Evolutionary conservation across 2,888 invertebrate species (phyloP).

Genomic region (Brenthis ino): DNA sequence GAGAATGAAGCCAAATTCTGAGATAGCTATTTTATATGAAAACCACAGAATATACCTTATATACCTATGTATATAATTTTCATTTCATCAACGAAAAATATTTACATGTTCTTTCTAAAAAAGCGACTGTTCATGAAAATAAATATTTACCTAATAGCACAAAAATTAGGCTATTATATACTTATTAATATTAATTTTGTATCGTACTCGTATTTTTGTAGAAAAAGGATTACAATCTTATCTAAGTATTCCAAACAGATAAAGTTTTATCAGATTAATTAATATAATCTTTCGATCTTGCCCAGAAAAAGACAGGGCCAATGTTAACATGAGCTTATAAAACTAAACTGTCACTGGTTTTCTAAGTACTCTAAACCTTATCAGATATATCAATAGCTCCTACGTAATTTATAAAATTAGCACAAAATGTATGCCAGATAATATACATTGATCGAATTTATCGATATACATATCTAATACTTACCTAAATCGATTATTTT

Average conservation of each 20-base stretch:
- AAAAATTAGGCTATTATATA: too few relatives aligned
- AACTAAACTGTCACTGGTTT: not conserved
- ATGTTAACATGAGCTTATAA: constrained; percentile 3
- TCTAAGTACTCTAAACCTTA: constrained; percentile 2
- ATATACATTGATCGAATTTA: not conserved
- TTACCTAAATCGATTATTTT: too few relatives aligned
- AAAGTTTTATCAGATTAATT: constrained; percentile 26
- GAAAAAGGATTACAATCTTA: constrained; percentile 7
- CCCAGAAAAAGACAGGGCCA: constrained; percentile 3
- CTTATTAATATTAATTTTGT: not conserved
- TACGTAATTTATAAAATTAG: too few relatives aligned
- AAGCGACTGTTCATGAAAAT: too few relatives aligned
- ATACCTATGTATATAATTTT: not conserved
- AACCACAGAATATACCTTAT: constrained; percentile 24
- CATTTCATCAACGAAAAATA: too few relatives aligned
- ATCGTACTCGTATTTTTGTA: not conserved
- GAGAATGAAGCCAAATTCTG: constrained; percentile 25
- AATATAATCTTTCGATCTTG: constrained; percentile 18
- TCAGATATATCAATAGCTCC: not conserved
- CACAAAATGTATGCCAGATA: too few relatives aligned
- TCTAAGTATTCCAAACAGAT: constrained; percentile 11
- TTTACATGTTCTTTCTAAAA: too few relatives aligned
- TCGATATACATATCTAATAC: too few relatives aligned
- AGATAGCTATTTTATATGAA: constrained; percentile 16
- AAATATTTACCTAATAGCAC: too few relatives aligned